Evolutionary conservation across 2,888 invertebrate genomes (phyloP).

Genomic region (Pollenia griseotomentosa): DNA sequence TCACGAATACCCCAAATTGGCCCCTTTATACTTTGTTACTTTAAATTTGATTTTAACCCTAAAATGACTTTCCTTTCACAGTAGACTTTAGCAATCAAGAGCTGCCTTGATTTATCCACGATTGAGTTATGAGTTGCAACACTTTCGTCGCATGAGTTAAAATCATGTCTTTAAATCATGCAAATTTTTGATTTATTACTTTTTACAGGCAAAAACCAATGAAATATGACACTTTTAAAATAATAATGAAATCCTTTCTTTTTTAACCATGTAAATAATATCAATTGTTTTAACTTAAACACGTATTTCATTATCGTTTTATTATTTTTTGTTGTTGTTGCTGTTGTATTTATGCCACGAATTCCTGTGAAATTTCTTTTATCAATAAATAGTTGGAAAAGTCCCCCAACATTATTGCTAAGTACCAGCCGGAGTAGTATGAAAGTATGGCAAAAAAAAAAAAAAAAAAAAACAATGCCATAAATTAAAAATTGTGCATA

Average conservation of each 20-base stretch:
- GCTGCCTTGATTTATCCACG: no score
- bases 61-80: no score
- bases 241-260: slow-evolving; percentile 40
- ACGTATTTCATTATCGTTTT: slow-evolving; percentile 56
- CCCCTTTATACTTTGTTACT: no score
- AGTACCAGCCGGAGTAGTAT: not conserved
- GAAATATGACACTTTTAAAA: slow-evolving; percentile 56
- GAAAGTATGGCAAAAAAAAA: not conserved
- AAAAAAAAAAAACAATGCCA: not conserved
- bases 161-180: not conserved
- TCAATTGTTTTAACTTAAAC: slow-evolving; percentile 62
- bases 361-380: slow-evolving; percentile 45
- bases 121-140: not conserved
- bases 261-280: slow-evolving; percentile 50
- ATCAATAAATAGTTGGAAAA: slow-evolving; percentile 33
- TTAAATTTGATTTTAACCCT: no score
- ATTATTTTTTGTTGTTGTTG: not conserved
- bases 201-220: slow-evolving; percentile 13
- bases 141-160: not conserved
- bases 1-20: no score
- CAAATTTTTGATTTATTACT: slow-evolving; percentile 6
- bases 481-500: slow-evolving; percentile 44
- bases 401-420: not conserved
- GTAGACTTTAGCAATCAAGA: no score
- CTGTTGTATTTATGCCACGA: not conserved